phyloP scores from a whole-genome alignment of 2,797 vertebrate species.

The Sebastolobus altivelis region DNA sequence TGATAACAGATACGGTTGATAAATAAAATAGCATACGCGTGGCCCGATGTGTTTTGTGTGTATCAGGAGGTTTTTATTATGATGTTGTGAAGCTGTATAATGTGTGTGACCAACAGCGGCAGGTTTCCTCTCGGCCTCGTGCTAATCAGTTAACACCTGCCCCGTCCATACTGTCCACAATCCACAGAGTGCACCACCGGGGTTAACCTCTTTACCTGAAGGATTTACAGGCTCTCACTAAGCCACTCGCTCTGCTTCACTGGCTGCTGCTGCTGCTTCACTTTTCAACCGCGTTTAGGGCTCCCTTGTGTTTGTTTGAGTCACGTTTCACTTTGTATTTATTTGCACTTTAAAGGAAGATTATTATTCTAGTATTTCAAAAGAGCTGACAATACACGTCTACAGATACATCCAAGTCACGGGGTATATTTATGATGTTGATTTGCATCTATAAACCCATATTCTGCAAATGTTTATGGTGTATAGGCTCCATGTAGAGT shows the following conservation, averaged over 20 bases:
- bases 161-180: conserved; percentile 33
- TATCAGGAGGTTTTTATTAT: conserved; percentile 19
- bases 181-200: conserved; percentile 36
- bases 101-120: conserved; percentile 18
- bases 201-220: conserved; percentile 62
- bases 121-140: conserved; percentile 40
- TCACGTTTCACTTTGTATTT: background rate
- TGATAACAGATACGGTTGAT: background rate
- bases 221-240: conserved; percentile 64
- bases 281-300: conserved; percentile 1
- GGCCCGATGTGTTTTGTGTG: background rate
- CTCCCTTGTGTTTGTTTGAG: background rate
- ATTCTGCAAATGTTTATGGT: background rate
- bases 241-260: conserved; percentile 41
- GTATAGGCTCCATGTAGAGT: background rate
- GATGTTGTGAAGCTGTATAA: conserved; percentile 5
- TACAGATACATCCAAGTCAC: background rate
- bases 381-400: background rate
- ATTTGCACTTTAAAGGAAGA: background rate
- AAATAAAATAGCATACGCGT: background rate
- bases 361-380: background rate
- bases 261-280: conserved; percentile 17
- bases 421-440: background rate
- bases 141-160: conserved; percentile 65
- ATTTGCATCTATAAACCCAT: background rate